Conservation (phyloP, 1,140 invertebrate genomes). For the Ostrea edulis region DNA sequence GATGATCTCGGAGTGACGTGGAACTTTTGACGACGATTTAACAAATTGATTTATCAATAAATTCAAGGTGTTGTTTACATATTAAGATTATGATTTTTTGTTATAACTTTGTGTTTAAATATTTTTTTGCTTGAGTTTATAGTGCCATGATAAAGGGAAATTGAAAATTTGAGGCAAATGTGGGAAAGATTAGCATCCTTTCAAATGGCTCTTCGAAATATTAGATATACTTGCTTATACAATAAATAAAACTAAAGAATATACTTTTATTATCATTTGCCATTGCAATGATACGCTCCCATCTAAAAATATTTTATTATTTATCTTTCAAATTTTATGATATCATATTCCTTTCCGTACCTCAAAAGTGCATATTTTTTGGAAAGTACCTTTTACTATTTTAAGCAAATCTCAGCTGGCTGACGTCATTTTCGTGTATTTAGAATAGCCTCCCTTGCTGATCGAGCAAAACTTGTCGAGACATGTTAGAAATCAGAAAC, state of each 20-base stretch:
- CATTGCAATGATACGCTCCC: not conserved
- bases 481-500: constrained; percentile 15
- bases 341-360: not conserved
- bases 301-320: not conserved
- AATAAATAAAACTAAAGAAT: not conserved
- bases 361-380: not conserved
- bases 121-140: not conserved
- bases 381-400: constrained; percentile 39
- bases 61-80: not conserved
- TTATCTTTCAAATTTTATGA: not conserved
- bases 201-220: not conserved
- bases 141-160: constrained; percentile 22
- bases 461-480: constrained; percentile 29
- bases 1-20: constrained; percentile 9
- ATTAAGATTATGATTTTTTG: not conserved
- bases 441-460: constrained; percentile 30
- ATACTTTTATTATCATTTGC: not conserved
- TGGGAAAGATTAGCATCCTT: not conserved
- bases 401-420: not conserved
- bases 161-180: not conserved
- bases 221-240: not conserved
- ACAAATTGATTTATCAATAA: not conserved
- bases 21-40: not conserved
- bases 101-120: not conserved
- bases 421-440: constrained; percentile 33